Evolutionary conservation across 2,888 invertebrate species (phyloP), one percentile per base, ranked within the genome.

Genomic region (Nomada flava): DNA sequence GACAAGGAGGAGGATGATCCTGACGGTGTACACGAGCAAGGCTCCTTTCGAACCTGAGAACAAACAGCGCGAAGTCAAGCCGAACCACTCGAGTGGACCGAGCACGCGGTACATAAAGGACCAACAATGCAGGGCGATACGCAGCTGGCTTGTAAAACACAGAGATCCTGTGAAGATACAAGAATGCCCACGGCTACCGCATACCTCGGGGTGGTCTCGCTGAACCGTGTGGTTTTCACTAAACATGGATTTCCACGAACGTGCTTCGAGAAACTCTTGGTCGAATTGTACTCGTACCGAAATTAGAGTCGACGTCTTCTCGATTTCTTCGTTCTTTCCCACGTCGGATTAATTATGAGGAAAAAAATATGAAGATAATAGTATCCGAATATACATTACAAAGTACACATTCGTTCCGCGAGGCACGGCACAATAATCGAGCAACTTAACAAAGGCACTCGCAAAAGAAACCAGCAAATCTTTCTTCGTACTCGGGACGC

Each of bases 101-200:
- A 52, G 69, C 75, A 50, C 82, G 76, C 86, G 81, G 71, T 86
- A 83, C 88, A 91, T 91, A 92, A 92, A 92, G 90, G 89, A 89
- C 87, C 91, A 90, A 92, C 92, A 92, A 93, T 92, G 87, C 89
- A 79, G 85, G 84, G 87, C 89, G 87, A 88, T 90, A 86, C 88
- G 90, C 92, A 93, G 93, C 92, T 92, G 93, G 89, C 91, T 92
- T 92, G 91, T 93, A 92, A 93, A 93, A 93, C 93, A 93, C 88
- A 90, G 90, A 91, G 92, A 92, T 92, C 90, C 91, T 87, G 93
- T 91, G 91, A 91, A 91, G 91, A 91, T 91, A 89, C 86, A 64
- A 63, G 69, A 60, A 79, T 83, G 73, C 53, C 76, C 74, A 68
- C 20, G 73, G 77, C 84, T 86, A 89, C 86, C 72, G 82, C 76